Evolutionary conservation across 2,113 vertebrate species (phyloP), one percentile per base, ranked within the genome.

Genomic region (Ctenomys sociabilis): DNA sequence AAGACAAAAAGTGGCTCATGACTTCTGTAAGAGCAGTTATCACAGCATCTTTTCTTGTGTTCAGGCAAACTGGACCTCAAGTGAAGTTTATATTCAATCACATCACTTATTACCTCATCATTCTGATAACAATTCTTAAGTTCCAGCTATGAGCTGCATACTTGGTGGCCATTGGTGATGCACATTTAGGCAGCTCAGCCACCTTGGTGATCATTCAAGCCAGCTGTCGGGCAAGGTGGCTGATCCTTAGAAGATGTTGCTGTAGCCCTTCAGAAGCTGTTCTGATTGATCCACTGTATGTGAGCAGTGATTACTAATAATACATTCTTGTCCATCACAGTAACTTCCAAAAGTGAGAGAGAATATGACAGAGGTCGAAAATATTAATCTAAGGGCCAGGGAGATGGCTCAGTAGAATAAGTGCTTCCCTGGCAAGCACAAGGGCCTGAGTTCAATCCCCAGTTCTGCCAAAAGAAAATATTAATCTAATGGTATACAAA

Each of bases 1-100:
- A 28, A 49, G 88, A 89, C 30, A 89, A 77, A 75, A 92, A 89
- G 22, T 66, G 80, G 77, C 49, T 86, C 77, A 78, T 91, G n/a
- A 87, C 52, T 93, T 54, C 88, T 90, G 12, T 35, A 95, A 92
- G 40, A 94, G 54, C 3, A 85, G 78, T 81, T 85, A 88, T 57
- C 40, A 63, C 78, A 95, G 45, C 10, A 49, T 94, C 75, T 52
- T 72, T 94, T 92, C 82, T 57, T 70, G 19, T 82, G 24, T 83
- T 89, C 77, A 52, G 80, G 32, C 32, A 89, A 85, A 61, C 17
- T 12, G 22, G 22, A 92, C 57, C 35, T 73, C 45, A 68, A 78
- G 45, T 57, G 89, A 88, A 88, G 24, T 86, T 85, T 82, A 70
- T n/a, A 68, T 66, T 85, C 54, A n/a, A 40, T 85, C 78, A 73